Evolutionary conservation across 2,888 invertebrate genomes (phyloP).

Genomic region (Abrostola triplasia): DNA sequence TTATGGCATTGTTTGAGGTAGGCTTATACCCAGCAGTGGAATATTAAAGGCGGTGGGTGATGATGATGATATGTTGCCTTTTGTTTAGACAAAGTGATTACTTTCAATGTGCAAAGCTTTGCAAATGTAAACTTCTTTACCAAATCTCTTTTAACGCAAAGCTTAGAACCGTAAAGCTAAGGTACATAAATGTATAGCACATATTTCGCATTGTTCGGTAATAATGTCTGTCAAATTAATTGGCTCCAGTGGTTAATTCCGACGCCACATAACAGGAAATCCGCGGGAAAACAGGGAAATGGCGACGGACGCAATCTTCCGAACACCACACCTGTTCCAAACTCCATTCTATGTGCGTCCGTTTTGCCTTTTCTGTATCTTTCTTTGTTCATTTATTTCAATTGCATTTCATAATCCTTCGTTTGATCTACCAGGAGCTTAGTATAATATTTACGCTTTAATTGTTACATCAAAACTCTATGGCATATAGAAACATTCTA

Average conservation of each 20-base stretch:
- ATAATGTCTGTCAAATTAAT: constrained; percentile 26
- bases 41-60: too few relatives aligned
- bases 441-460: too few relatives aligned
- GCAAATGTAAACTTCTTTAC: too few relatives aligned
- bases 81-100: too few relatives aligned
- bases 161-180: neutral
- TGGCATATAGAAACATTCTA: too few relatives aligned
- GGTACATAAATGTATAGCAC: neutral
- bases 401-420: constrained; percentile 5
- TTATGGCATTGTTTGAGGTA: too few relatives aligned
- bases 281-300: constrained; percentile 26
- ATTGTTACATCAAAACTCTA: too few relatives aligned
- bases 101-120: too few relatives aligned
- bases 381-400: constrained; percentile 12
- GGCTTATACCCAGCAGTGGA: too few relatives aligned
- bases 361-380: constrained; percentile 22
- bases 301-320: constrained; percentile 30
- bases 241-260: constrained; percentile 7
- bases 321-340: constrained; percentile 45
- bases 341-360: constrained; percentile 34
- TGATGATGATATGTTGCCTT: too few relatives aligned
- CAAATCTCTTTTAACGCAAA: too few relatives aligned
- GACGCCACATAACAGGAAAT: constrained; percentile 19
- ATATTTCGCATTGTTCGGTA: neutral
- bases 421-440: neutral